Evolutionary conservation across 2,113 vertebrate genomes (phyloP), one percentile per base, ranked within the genome.

Genomic region (Aptenodytes forsteri): DNA sequence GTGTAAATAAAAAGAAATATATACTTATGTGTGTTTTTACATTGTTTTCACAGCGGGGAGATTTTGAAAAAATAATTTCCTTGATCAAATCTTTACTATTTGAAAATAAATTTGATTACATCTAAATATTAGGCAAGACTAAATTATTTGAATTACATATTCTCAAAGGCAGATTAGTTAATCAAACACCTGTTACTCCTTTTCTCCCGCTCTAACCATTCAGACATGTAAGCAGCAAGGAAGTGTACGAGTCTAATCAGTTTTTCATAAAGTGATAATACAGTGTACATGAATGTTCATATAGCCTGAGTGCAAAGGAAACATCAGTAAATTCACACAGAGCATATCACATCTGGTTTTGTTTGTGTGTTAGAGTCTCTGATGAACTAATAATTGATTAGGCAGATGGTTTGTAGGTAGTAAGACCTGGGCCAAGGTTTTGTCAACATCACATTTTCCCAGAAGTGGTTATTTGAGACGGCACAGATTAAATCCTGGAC

Each of bases 331-430:
- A 52, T 44, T 67, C 79, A 59, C 38, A 29, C 4, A 80, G 32
- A 71, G 19, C 52, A 18, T 52, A 21, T 56, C 16, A 22, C 30
- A 55, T 32, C 64, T 59, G 40, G 4, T 92, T 89, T 93, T 67
- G 19, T 86, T 65, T 78, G 25, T 46, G 40, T 54, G 23, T 62
- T 75, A 92, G 61, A 73, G 17, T 61, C 75, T 92, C 85, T 84
- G 91, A 92, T 92, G 73, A 97, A 90, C 80, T 89, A 95, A 69
- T 93, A 70, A 93, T 44, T 94, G 82, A 93, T 47, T 64, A 88
- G 49, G 59, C 54, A 97, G 77, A 73, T 90, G 61, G 71, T 40
- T 59, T 89, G 46, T 95, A 65, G 89, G 77, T 95, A 50, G 50
- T 40, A 91, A 88, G 40, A 19, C 34, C 21, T 56, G 59, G 22